Percentiles rank a stretch among this genome's conserved stretches.
These are phyloP conservation scores for Irena cyanogastra DNA, from an alignment of 2,113 vertebrate species.

Conservation along the genomic window DNA sequence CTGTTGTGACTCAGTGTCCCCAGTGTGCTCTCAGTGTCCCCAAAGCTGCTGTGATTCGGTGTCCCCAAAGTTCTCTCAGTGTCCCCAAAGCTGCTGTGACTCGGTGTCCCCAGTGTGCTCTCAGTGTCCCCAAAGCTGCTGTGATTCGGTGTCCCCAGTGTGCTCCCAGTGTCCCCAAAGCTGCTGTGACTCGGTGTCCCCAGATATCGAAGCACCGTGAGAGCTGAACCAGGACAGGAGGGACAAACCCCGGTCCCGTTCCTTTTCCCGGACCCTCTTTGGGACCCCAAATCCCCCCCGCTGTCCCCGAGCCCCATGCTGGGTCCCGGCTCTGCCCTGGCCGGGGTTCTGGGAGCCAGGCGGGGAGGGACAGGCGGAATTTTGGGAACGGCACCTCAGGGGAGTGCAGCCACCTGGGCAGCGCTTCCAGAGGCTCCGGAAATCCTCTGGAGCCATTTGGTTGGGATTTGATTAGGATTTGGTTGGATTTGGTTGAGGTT, in stretches of 20 bases:
- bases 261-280: background rate
- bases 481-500: too few relatives aligned
- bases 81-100: too few relatives aligned
- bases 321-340: too few relatives aligned
- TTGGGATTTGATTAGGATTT: too few relatives aligned
- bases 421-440: background rate
- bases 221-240: background rate
- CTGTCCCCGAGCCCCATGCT: too few relatives aligned
- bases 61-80: too few relatives aligned
- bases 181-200: background rate
- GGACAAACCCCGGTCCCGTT: fast-evolving
- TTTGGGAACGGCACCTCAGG: fast-evolving
- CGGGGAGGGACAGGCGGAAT: background rate
- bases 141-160: background rate
- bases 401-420: background rate
- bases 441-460: too few relatives aligned
- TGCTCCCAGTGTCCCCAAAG: background rate
- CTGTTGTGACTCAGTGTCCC: background rate
- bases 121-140: background rate
- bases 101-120: background rate
- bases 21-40: background rate
- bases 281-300: background rate
- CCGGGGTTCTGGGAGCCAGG: too few relatives aligned
- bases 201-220: too few relatives aligned
- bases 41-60: background rate